A percentile compares a stretch with the other conserved stretches of the same genome.
These are phyloP conservation scores for Sebastes hubbsi DNA, from an alignment of 2,797 vertebrate species.

Conservation along the genomic window DNA sequence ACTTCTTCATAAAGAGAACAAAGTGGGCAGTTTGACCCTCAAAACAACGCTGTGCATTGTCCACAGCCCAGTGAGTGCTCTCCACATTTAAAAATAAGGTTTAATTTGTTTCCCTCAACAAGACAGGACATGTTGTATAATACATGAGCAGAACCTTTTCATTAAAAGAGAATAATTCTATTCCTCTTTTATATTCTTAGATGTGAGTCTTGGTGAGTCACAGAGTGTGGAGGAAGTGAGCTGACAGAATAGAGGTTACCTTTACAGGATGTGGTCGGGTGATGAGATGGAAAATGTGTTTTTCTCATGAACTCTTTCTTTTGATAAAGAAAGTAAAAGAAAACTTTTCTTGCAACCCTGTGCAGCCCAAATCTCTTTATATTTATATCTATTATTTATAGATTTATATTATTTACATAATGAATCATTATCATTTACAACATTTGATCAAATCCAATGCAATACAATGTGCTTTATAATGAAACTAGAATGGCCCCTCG, in stretches of 20 bases:
- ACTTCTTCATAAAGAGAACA: not conserved
- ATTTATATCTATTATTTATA: not conserved
- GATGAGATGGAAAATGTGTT: not conserved
- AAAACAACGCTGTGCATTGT: constrained; percentile 12
- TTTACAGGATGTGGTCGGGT: constrained; percentile 15
- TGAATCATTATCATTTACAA: not conserved
- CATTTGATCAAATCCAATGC: not conserved
- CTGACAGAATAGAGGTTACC: not conserved
- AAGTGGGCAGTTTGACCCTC: not conserved
- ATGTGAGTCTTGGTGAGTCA: not conserved
- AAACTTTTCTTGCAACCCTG: not conserved
- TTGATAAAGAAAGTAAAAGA: not conserved
- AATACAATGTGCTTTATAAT: not conserved
- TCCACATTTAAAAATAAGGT: not conserved
- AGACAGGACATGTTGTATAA: not conserved
- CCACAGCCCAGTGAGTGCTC: not conserved
- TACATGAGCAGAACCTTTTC: not conserved
- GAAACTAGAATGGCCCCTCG: not conserved
- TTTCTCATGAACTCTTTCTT: not conserved
- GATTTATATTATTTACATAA: not conserved
- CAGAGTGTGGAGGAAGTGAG: not conserved
- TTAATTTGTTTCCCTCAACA: not conserved
- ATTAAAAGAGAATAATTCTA: not conserved
- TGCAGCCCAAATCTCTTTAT: not conserved
- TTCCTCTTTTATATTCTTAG: not conserved